These are phyloP conservation scores for Cataglyphis livida DNA, from an alignment of 2,888 invertebrate genomes.

Conservation along the genomic window DNA sequence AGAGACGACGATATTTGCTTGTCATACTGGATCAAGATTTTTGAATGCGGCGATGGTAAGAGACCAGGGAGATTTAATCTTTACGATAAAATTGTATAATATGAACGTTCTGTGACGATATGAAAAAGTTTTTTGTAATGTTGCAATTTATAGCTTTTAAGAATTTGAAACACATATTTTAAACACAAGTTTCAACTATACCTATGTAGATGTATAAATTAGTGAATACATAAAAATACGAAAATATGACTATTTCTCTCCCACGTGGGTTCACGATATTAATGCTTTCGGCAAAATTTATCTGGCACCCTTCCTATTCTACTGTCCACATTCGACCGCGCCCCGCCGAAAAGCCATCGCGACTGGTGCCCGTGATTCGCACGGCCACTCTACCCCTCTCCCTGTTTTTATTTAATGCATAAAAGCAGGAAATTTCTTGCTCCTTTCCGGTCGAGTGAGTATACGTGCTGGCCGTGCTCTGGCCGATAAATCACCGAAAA, in stretches of 20 bases:
- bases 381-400: neutral
- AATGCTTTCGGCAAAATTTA: conserved; percentile 42
- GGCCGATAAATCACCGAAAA: conserved; percentile 77
- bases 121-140: neutral
- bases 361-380: conserved; percentile 29
- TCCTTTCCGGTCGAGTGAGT: conserved; percentile 62
- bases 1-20: neutral
- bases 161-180: neutral
- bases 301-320: conserved; percentile 23
- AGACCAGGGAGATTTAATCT: neutral
- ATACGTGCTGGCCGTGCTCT: conserved; percentile 25
- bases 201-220: neutral
- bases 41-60: neutral
- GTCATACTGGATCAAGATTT: conserved; percentile 15
- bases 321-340: conserved; percentile 33
- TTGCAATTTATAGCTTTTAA: neutral
- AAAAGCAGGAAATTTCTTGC: conserved; percentile 60
- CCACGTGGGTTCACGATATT: conserved; percentile 10
- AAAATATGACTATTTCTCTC: conserved; percentile 3
- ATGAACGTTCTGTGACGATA: neutral
- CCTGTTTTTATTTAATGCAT: conserved; percentile 59
- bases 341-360: conserved; percentile 32
- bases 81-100: neutral
- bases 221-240: neutral
- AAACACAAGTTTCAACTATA: neutral